Percentiles rank a stretch among this genome's conserved stretches.
Conservation (phyloP, 2,888 invertebrate genomes). For the Euproctis similis region DNA sequence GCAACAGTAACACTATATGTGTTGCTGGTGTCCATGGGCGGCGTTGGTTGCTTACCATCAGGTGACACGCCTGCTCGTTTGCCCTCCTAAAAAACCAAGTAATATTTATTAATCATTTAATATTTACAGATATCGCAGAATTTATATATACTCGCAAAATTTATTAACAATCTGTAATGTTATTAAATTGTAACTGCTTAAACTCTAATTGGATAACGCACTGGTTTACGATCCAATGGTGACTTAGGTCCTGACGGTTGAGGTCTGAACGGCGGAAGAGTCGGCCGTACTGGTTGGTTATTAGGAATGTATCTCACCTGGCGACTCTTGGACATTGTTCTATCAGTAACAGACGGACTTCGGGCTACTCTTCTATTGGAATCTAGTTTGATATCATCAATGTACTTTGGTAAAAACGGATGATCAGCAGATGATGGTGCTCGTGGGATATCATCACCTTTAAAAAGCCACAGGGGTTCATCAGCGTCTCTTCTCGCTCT, state of each 20-base stretch:
- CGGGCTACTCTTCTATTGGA: constrained; percentile 7
- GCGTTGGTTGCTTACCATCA: no score
- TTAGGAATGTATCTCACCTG: constrained; percentile 5
- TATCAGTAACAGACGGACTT: constrained; percentile 5
- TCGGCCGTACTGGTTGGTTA: constrained; percentile 5
- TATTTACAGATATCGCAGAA: no score
- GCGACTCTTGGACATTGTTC: not conserved
- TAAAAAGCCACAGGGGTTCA: constrained; percentile 2
- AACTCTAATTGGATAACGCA: no score
- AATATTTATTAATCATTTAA: no score
- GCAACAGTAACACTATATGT: no score
- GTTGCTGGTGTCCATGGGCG: no score
- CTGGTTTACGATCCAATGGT: constrained; percentile 1
- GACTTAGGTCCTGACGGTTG: not conserved
- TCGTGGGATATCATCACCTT: constrained; percentile 2
- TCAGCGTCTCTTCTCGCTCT: constrained; percentile 1
- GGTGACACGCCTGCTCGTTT: no score
- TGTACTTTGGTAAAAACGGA: constrained; percentile 3
- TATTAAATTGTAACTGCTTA: no score
- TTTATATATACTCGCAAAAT: no score
- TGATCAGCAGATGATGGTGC: constrained; percentile 6
- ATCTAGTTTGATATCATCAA: constrained; percentile 6
- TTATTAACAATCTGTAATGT: no score
- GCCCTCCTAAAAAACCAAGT: no score
- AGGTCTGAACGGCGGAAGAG: constrained; percentile 3